A percentile compares a stretch with the other conserved stretches of the same genome.
phyloP scores from a whole-genome alignment of 2,113 vertebrate species.

The Larimichthys polyactis region DNA sequence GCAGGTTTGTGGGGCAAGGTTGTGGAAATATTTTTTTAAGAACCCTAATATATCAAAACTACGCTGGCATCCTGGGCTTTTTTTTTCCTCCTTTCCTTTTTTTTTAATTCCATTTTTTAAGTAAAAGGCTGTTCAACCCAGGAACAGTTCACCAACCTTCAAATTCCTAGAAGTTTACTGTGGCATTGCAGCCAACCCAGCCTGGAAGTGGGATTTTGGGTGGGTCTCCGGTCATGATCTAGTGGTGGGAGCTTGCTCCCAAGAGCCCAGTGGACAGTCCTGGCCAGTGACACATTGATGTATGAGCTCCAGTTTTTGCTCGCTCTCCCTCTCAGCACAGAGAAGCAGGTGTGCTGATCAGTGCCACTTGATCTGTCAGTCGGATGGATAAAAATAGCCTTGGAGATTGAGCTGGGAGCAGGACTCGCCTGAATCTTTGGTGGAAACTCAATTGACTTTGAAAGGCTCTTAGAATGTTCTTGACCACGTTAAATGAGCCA shows the following conservation, averaged over 20 bases:
- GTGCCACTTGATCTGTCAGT: conserved; percentile 81
- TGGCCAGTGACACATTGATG: conserved; percentile 82
- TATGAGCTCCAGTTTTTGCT: conserved; percentile 79
- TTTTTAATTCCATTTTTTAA: background rate
- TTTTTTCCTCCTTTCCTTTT: background rate
- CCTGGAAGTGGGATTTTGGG: conserved; percentile 45
- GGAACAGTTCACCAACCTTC: background rate
- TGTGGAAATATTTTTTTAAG: conserved; percentile 14
- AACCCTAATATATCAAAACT: conserved; percentile 7
- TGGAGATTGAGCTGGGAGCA: conserved; percentile 74
- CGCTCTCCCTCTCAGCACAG: conserved; percentile 67
- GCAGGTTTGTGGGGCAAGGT: conserved; percentile 16
- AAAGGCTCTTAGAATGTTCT: conserved; percentile 64
- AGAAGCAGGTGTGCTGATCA: conserved; percentile 81
- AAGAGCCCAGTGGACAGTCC: conserved; percentile 70
- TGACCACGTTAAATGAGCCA: conserved; percentile 58
- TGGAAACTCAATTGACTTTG: conserved; percentile 78
- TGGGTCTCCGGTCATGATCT: conserved; percentile 64
- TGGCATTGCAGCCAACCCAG: conserved; percentile 27
- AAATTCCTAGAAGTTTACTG: conserved; percentile 17
- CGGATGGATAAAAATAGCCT: conserved; percentile 81
- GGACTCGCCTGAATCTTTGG: conserved; percentile 57
- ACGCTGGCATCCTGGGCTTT: background rate
- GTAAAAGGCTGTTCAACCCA: background rate
- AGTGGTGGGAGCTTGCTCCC: conserved; percentile 60